phyloP scores from a whole-genome alignment of 2,888 invertebrate species.

The Crepidodera aurea region DNA sequence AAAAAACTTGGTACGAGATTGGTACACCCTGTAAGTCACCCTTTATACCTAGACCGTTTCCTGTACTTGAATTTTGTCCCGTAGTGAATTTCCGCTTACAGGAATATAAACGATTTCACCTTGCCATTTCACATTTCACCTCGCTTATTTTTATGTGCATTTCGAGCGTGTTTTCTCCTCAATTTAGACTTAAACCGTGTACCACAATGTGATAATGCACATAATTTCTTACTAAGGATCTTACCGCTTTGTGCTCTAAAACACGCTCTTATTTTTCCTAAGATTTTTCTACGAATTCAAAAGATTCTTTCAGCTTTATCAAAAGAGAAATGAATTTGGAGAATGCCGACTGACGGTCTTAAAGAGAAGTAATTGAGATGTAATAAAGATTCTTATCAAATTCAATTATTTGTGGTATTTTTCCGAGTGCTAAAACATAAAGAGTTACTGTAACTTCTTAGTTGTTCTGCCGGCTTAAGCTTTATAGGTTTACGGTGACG shows the following conservation, averaged over 20 bases:
- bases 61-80: too few species aligned
- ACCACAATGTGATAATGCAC: slow-evolving; percentile 34
- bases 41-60: too few species aligned
- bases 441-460: too few species aligned
- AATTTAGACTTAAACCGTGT: slow-evolving; percentile 34
- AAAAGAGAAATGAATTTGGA: neutral
- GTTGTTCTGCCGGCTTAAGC: too few species aligned
- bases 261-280: neutral
- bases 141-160: slow-evolving; percentile 37
- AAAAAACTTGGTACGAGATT: too few species aligned
- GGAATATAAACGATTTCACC: slow-evolving; percentile 5
- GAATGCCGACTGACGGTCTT: neutral
- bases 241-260: slow-evolving; percentile 17
- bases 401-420: neutral
- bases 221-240: slow-evolving; percentile 32
- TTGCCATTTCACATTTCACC: slow-evolving; percentile 21
- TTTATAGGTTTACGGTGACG: too few species aligned
- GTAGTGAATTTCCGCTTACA: neutral
- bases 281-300: neutral
- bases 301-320: neutral
- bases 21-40: neutral
- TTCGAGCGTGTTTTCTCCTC: slow-evolving; percentile 29
- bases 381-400: slow-evolving; percentile 3
- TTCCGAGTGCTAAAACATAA: neutral
- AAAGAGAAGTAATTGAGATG: neutral